Base-by-base conservation (phyloP, 2,888 invertebrate species). In the Idaea aversata region DNA sequence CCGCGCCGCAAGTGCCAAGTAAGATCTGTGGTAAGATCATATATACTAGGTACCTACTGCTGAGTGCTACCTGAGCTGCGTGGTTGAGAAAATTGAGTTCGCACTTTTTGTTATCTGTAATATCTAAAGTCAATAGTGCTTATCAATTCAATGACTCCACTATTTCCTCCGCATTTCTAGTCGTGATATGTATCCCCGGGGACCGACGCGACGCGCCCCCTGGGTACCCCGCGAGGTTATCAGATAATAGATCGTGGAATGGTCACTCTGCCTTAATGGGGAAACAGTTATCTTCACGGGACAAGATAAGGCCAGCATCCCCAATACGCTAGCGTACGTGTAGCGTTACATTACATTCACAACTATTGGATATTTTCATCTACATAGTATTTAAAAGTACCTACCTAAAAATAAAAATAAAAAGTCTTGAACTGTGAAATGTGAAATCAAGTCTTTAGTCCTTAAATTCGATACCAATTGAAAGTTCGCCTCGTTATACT, bases 241-340 rank as follows among this genome's bases (percentile, higher is more conserved):
- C 72, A 70, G 70, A 58, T 70, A 72, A 72, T 70, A 34, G 70
- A 73, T 73, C 72, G 68, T 64, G 63, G 61, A 62, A 57, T 57
- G 47, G 47, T 47, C 47, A 47, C 47, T 47, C 47, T 3, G 25
- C 25, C 47, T 7, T 47, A 47, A 47, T 47, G 47, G 47, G 13
- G 47, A 47, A 47, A 7, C 47, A 13, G 47, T 47, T 47, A 47
- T 47, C 47, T 47, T 47, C 47, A 47, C 10, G 47, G 13, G 0
- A 13, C 13, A 47, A 25, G 25, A 25, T 25, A 2, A 25, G 25
- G 25, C 25, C 25, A 25, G 1, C 25, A 25, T 25, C 3, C 25
- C 25, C 25, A 25, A 25, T 25, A 7, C 47, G 47, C 10, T 36
- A 36, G 36, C 36, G n/a, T n/a, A n/a, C n/a, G 6, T 5, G 10